Base-by-base conservation (phyloP, 2,888 invertebrate genomes). In the Schrankia costaestrigalis region DNA sequence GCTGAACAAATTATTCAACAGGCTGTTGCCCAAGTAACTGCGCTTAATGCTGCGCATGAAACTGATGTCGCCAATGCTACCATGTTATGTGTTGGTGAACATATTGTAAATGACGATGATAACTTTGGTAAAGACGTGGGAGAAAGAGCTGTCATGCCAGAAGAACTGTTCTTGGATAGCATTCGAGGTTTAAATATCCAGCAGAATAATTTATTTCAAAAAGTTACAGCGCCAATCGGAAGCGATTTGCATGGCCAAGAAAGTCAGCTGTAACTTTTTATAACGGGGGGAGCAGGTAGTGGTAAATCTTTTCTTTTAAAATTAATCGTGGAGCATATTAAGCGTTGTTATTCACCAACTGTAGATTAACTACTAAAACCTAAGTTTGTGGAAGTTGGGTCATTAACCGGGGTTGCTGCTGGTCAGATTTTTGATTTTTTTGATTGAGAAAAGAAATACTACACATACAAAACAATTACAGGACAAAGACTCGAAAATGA, bases 231-330 rank as follows among this genome's bases (percentile, higher is more conserved):
- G 9, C 3, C 5, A 14, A n/a, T n/a, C n/a, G 5, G 12, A 26
- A 15, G 9, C 21, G 13, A 13, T 29, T 12, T 29, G 10, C 3
- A 22, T 1, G 11, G 13, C 3, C 12, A 21, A 7, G 12, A 30
- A 18, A 11, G n/a, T 13, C 25, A 25, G 13, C 3, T 13, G 2
- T 30, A 60, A 18, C 26, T 65, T 4, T 62, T 65, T 40, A 48
- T 67, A 3, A 69, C 62, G 0, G 64, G 61, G 0, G 60, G 60
- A n/a, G 56, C 60, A 21, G 59, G 49, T 3, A 52, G 54, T 21
- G 54, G 54, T 1, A 56, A 56, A 31, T 55, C 54, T 1, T 63
- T 31, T 24, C 3, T 31, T 1, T 36, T 64, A 11, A 63, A 60
- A 56, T 42, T 61, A 34, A 14, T 64, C 3, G 59, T 61, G 3